These are phyloP conservation scores for Geotrupes spiniger DNA, from an alignment of 2,888 invertebrate genomes.

Conservation along the genomic window DNA sequence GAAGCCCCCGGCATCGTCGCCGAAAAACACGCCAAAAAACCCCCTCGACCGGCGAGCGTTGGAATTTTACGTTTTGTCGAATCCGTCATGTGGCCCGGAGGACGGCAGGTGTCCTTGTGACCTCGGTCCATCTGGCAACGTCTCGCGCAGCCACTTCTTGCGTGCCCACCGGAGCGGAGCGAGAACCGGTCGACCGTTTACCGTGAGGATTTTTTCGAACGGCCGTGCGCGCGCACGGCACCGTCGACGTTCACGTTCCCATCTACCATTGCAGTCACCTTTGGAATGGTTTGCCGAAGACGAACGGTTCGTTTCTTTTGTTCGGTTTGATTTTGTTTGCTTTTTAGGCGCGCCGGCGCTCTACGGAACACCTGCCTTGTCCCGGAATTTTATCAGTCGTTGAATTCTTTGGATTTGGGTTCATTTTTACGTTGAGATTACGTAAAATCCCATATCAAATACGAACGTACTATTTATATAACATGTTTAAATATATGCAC, in stretches of 20 bases:
- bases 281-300: not conserved
- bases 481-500: too few species aligned
- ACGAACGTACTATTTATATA: too few species aligned
- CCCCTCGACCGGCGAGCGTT: not conserved
- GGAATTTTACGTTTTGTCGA: too few species aligned
- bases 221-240: not conserved
- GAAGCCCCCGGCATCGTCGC: too few species aligned
- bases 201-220: not conserved
- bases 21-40: not conserved
- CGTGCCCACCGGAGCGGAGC: not conserved
- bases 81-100: constrained; percentile 7
- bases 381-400: too few species aligned
- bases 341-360: too few species aligned
- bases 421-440: too few species aligned
- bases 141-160: constrained; percentile 6
- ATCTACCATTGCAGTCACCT: constrained; percentile 4
- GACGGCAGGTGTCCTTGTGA: constrained; percentile 22
- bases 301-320: not conserved
- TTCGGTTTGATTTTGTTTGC: too few species aligned
- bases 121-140: constrained; percentile 21
- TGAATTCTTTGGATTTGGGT: too few species aligned
- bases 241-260: not conserved
- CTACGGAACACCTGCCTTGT: too few species aligned
- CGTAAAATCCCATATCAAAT: too few species aligned
- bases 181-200: not conserved